Conservation (phyloP, 2,888 invertebrate species). For the Heliconius hortense region DNA sequence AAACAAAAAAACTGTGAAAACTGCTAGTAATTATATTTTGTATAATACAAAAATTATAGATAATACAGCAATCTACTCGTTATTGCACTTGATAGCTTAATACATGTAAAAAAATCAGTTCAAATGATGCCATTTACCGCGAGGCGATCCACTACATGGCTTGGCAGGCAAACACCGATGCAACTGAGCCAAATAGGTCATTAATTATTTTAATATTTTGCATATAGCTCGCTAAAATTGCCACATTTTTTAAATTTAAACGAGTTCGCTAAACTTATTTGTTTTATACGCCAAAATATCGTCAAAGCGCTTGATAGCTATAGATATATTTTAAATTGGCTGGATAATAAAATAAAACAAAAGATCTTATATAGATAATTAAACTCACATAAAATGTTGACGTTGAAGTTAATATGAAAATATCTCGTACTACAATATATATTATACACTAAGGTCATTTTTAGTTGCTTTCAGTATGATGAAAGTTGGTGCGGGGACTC, state of each 20-base stretch:
- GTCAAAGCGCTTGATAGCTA: not conserved
- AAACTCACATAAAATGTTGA: not conserved
- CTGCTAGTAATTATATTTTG: too few relatives aligned
- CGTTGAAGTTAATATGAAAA: not conserved
- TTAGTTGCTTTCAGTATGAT: conserved; percentile 40
- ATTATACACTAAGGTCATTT: conserved; percentile 37
- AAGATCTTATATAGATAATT: not conserved
- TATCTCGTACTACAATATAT: conserved; percentile 1
- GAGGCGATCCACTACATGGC: conserved; percentile 33
- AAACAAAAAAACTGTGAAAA: too few relatives aligned
- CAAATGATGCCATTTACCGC: conserved; percentile 31
- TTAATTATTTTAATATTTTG: conserved; percentile 47
- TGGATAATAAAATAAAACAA: too few relatives aligned
- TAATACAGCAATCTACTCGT: not conserved
- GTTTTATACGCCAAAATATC: conserved; percentile 11
- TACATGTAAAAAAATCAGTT: conserved; percentile 25
- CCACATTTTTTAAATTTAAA: conserved; percentile 29
- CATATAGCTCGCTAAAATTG: conserved; percentile 38
- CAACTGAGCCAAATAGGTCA: conserved; percentile 45
- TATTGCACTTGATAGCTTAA: conserved; percentile 8
- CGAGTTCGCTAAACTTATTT: conserved; percentile 17
- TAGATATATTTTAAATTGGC: not conserved
- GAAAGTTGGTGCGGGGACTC: conserved; percentile 67
- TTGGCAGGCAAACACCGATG: conserved; percentile 43
- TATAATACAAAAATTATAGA: not conserved